Base-by-base conservation (phyloP, 2,888 invertebrate species). In the Mystacides longicornis region DNA sequence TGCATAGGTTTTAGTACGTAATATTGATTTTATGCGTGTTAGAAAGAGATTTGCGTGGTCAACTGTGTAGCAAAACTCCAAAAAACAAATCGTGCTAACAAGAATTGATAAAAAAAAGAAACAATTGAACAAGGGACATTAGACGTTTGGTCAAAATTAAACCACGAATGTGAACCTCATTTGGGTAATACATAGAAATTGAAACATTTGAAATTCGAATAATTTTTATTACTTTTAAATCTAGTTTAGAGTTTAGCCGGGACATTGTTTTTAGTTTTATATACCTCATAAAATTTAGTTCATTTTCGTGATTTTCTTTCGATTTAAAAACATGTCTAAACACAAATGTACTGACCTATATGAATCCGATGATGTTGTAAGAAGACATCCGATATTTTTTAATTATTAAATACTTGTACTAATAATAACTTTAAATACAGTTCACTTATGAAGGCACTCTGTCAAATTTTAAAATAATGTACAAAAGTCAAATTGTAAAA, bases 291-390 rank as follows among this genome's bases (percentile, higher is more conserved):
- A 27, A 7, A 23, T 22, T 7, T 48, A 20, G 48, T 48, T 48
- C 48, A 54, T 49, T 43, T 54, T 54, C 50, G 46, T 54, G 54
- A 54, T 54, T 45, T 16, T 22, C 45, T 42, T 23, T 21, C 45
- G 43, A 43, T 37, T 42, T 37, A 14, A 5, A 27, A 27, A n/a
- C 14, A 37, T 37, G 37, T 37, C 14, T 37, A 37, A 16, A 16
- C 14, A 37, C 16, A 37, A n/a, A 20, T 46, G 56, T 60, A 60
- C 60, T 60, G 58, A 60, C 60, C 60, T 60, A 60, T 58, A 57
- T 58, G 58, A 49, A 60, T 60, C 60, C 60, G 60, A 60, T 58
- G 60, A 46, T 58, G 49, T 53, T 46, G 55, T 56, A 60, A 60
- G 58, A 59, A 58, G 60, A 21, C 21, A 11, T 21, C 20, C 18